Percentiles rank a stretch among this genome's conserved stretches.
Evolutionary conservation across 2,113 vertebrate species (phyloP).

Genomic region (Calidris pugnax): DNA sequence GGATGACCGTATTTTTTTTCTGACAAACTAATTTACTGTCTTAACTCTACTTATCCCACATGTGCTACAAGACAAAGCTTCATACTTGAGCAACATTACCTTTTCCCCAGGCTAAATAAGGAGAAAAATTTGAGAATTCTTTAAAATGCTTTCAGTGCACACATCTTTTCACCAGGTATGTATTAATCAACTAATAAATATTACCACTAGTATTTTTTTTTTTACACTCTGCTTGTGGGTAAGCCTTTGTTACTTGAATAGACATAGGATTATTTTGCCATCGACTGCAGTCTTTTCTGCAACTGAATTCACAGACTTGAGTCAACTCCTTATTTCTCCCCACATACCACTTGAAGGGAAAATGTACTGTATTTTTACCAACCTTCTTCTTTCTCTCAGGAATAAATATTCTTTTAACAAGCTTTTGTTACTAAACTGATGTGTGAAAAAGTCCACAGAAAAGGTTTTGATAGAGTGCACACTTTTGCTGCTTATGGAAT

Average conservation of each 20-base stretch:
- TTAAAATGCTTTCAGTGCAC: background rate
- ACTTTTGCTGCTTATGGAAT: background rate
- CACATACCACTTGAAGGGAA: background rate
- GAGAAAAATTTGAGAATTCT: background rate
- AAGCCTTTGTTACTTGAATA: background rate
- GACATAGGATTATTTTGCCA: background rate
- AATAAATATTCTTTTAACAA: background rate
- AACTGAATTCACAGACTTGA: background rate
- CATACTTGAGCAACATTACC: background rate
- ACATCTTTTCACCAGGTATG: background rate
- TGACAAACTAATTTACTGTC: background rate
- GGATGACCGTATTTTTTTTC: background rate
- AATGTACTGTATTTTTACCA: background rate
- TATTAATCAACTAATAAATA: background rate
- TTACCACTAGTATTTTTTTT: fast-evolving
- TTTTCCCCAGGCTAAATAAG: background rate
- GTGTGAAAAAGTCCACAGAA: background rate
- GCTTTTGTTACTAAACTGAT: background rate
- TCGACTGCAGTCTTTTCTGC: background rate
- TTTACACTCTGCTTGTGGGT: background rate
- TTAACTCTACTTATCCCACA: background rate
- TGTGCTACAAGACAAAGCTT: background rate
- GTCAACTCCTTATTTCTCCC: background rate
- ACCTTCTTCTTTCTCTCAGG: background rate
- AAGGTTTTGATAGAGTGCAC: background rate